A percentile compares a stretch with the other conserved stretches of the same genome.
These are phyloP conservation scores for Phasia obesa DNA, from an alignment of 2,888 invertebrate genomes.

Conservation along the genomic window DNA sequence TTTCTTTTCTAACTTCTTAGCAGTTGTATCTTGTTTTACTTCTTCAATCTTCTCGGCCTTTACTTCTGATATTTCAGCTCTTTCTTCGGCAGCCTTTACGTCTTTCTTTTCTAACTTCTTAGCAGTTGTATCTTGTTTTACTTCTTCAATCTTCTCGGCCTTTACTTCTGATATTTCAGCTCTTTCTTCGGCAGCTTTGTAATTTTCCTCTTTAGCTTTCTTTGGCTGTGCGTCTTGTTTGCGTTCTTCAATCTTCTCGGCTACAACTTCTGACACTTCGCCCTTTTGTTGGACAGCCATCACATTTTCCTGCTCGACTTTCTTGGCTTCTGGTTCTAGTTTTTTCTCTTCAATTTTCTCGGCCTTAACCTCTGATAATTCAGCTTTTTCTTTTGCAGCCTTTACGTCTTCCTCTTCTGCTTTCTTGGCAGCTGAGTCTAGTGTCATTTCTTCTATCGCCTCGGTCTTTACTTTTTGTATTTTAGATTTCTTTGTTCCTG, in stretches of 20 bases:
- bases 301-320: constrained; percentile 14
- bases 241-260: constrained; percentile 30
- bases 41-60: no score
- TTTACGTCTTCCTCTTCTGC: constrained; percentile 3
- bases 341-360: constrained; percentile 44
- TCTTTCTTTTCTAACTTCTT: no score
- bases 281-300: constrained; percentile 30
- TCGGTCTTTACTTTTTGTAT: constrained; percentile 22
- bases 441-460: constrained; percentile 41
- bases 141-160: no score
- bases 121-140: no score
- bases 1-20: no score
- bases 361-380: constrained; percentile 25
- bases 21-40: no score
- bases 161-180: constrained; percentile 57
- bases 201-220: constrained; percentile 16
- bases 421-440: constrained; percentile 47
- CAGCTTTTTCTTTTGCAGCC: background rate
- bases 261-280: constrained; percentile 37
- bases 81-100: no score
- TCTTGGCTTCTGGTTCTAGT: constrained; percentile 24
- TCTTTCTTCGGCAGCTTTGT: constrained; percentile 24
- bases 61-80: no score
- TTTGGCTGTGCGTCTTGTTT: no score
- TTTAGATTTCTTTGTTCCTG: background rate